Evolutionary conservation across 2,888 invertebrate species (phyloP), one percentile per base, ranked within the genome.

Genomic region (Schrankia costaestrigalis): DNA sequence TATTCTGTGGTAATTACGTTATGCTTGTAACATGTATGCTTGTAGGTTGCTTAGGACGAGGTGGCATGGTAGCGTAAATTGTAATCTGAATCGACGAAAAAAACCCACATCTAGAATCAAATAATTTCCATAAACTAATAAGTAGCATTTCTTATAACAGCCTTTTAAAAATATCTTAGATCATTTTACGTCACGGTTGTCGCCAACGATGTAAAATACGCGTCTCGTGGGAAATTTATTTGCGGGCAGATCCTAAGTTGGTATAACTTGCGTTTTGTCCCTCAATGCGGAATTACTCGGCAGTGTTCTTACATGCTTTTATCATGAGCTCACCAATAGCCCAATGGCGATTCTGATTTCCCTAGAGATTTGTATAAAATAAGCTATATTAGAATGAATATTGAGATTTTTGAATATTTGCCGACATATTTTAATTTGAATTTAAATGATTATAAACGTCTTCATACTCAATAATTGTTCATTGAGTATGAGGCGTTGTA

Each of bases 171-270:
- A 75, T 69, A 74, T 71, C 70, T 71, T 63, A 63, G 65, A 70
- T 74, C 68, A 71, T 71, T 70, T 69, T 61, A 50, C 61, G 62
- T 63, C 68, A 56, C 62, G 60, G 63, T 61, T 55, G 64, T 63
- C 62, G 56, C 37, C 46, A 55, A 41, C 57, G 59, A 65, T 63
- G 75, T 77, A 73, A 72, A 75, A 82, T 83, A 84, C 79, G 71
- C 53, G 64, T 56, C 85, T 73, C 84, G 12, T 48, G 85, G 84
- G 84, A 83, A 84, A 85, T 85, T 78, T 78, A 76, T 73, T 74
- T 78, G 79, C 73, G 75, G 77, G n/a, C 15, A 33, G 70, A 68
- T 67, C 69, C 73, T 74, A 68, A 75, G 72, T 71, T 61, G 58
- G 61, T 54, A 67, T 79, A 78, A 79, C 72, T 71, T 74, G 70